Evolutionary conservation across 2,797 vertebrate genomes (phyloP), one percentile per base, ranked within the genome.

Genomic region (Alcedo atthis): DNA sequence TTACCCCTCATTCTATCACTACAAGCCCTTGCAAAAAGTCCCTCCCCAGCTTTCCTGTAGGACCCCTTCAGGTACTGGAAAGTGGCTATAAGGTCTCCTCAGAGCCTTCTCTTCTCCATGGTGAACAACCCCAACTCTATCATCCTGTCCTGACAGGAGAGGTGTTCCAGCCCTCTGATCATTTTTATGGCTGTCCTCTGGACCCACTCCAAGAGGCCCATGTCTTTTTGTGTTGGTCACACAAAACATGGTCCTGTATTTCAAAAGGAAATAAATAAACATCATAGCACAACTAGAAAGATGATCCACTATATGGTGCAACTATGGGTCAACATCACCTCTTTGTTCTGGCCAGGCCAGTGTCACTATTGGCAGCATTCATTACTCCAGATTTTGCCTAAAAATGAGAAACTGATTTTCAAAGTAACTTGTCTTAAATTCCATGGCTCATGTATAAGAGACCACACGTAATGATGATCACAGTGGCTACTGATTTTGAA

Each of bases 231-330:
- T 51, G 15, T 28, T 28, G 26, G 26, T 51, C 28, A 51, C 49
- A 11, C 16, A 51, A 51, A 68, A 53, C 21, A 8, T 12, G 6
- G 3, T n/a, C 49, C 26, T 0, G 0, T 62, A 54, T 51, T 90
- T 92, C 58, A 54, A 46, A 90, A 81, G 9, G 26, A 68, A 15
- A 54, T 15, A 68, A 15, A 54, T 15, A 45, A 90, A 81, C 1
- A 46, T 43, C 2, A 92, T n/a, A 78, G 64, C 37, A 83, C 10
- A 75, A 48, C 7, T 10, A 82, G 57, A 85, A 53, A 80, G 30
- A 42, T 20, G 12, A 73, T 14, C 6, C 22, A 20, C 3, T 42
- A 5, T 26, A 19, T 57, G 17, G 9, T 51, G 12, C 32, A 9
- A 63, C 18, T 55, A 19, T 3, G 9, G 10, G 8, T 26, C 43